Evolutionary conservation across 2,888 invertebrate species (phyloP).

Genomic region (Cheilosia variabilis): DNA sequence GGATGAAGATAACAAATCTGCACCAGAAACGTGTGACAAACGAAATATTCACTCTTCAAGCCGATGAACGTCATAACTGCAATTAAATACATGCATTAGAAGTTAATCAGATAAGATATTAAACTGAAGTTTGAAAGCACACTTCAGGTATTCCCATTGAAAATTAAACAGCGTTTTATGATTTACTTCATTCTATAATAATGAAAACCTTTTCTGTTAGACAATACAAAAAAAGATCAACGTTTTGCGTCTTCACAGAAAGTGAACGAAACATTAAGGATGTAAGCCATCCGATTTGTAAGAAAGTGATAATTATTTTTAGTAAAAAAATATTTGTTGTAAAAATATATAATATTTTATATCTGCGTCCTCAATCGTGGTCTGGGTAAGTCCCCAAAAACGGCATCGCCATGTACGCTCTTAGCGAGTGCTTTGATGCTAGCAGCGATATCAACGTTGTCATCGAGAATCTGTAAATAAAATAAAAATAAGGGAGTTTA

Average conservation of each 20-base stretch:
- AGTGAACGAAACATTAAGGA: not conserved
- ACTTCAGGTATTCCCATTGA: not conserved
- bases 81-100: not conserved
- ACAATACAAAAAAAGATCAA: slow-evolving; percentile 1
- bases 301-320: slow-evolving; percentile 5
- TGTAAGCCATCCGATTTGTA: slow-evolving; percentile 10
- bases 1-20: too few relatives aligned
- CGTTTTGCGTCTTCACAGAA: not conserved
- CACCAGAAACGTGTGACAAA: too few relatives aligned
- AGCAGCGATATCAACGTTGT: slow-evolving; percentile 93
- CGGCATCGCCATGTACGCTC: slow-evolving; percentile 93
- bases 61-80: too few relatives aligned
- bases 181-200: not conserved
- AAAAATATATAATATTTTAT: slow-evolving; percentile 82
- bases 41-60: too few relatives aligned
- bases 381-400: slow-evolving; percentile 94
- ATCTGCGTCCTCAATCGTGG: slow-evolving; percentile 94
- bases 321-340: slow-evolving; percentile 13
- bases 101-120: not conserved
- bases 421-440: slow-evolving; percentile 96
- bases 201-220: not conserved
- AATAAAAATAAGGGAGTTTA: not conserved
- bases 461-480: slow-evolving; percentile 84
- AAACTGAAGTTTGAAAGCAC: not conserved
- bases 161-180: not conserved